phyloP scores from a whole-genome alignment of 2,113 vertebrate genomes.

The human region GRCh38 chr7:14601501-14602000 shows the following conservation, averaged over 20 bases:
- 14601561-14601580: neutral
- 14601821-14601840: neutral
- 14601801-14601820: neutral
- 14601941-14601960: too few species aligned
- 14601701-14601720: neutral
- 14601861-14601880: neutral
- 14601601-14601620: neutral
- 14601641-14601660: neutral
- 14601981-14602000: neutral
- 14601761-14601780: neutral
- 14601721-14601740: neutral
- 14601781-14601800: neutral
- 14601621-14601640: neutral
- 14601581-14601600: neutral
- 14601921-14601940: neutral
- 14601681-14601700: neutral
- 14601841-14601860: neutral
- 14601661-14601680: neutral
- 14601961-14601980: too few species aligned
- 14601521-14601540: neutral
- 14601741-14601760: neutral
- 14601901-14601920: neutral
- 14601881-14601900: neutral
- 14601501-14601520: neutral
- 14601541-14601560: neutral